Conservation (phyloP, 2,888 invertebrate species). For the Idaea dimidiata region DNA sequence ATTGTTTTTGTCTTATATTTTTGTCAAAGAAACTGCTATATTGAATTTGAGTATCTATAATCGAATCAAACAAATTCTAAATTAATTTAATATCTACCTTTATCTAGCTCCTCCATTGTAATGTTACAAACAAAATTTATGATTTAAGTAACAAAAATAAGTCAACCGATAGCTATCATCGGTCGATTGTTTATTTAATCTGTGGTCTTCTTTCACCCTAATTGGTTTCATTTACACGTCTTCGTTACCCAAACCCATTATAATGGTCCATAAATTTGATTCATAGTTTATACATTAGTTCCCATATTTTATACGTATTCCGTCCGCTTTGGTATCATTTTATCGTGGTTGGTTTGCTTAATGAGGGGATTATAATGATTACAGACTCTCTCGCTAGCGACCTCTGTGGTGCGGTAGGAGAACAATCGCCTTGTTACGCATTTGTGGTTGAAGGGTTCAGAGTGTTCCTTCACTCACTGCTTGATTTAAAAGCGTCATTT, state of each 20-base stretch:
- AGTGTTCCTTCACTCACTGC: not conserved
- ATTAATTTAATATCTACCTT: too few species aligned
- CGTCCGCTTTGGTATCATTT: not conserved
- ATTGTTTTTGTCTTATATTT: too few species aligned
- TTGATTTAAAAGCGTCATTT: not conserved
- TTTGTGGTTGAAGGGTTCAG: not conserved
- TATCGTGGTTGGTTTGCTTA: not conserved
- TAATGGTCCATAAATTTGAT: conserved; percentile 45
- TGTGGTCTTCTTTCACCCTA: conserved; percentile 25
- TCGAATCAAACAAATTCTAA: too few species aligned
- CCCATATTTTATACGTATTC: not conserved
- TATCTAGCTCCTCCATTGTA: too few species aligned
- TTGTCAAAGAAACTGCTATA: too few species aligned
- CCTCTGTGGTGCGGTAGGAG: not conserved
- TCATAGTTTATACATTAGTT: conserved; percentile 33
- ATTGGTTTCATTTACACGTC: conserved; percentile 41
- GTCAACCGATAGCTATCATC: too few species aligned
- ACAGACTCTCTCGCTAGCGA: not conserved
- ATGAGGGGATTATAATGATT: not conserved
- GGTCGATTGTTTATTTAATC: not conserved
- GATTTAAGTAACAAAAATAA: too few species aligned
- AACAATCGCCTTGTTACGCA: not conserved
- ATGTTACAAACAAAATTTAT: too few species aligned
- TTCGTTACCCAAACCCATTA: conserved; percentile 37
- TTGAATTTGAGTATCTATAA: too few species aligned